A percentile compares a stretch with the other conserved stretches of the same genome.
Evolutionary conservation across 2,888 invertebrate species (phyloP).

Genomic region (Troides oblongomaculatus): DNA sequence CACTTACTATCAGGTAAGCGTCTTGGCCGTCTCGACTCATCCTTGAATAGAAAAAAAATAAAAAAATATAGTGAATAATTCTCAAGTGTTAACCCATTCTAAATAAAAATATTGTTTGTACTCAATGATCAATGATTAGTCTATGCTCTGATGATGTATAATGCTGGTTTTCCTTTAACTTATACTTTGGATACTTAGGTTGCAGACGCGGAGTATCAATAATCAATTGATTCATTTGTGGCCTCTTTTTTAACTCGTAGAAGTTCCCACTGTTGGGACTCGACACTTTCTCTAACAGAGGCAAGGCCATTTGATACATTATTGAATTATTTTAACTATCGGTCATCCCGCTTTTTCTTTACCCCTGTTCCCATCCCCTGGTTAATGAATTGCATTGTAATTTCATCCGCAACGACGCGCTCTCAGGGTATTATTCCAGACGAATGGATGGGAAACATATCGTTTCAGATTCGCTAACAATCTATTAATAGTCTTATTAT

Average conservation of each 20-base stretch:
- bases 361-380: not conserved
- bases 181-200: no score
- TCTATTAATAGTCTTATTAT: not conserved
- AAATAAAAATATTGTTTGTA: no score
- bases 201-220: no score
- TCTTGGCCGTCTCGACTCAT: no score
- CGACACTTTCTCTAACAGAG: not conserved
- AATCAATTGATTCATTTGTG: no score
- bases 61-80: no score
- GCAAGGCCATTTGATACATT: not conserved
- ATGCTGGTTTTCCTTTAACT: no score
- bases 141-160: no score
- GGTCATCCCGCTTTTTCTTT: not conserved
- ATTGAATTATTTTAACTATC: not conserved
- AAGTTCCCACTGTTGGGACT: not conserved
- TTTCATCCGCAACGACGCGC: conserved; percentile 19
- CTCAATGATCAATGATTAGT: no score
- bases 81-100: no score
- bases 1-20: no score
- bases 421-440: conserved; percentile 27
- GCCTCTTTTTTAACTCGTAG: not conserved
- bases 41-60: no score
- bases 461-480: conserved; percentile 11
- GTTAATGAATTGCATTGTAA: conserved; percentile 12
- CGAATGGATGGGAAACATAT: conserved; percentile 30